A percentile compares a stretch with the other conserved stretches of the same genome.
Evolutionary conservation across 2,888 invertebrate species (phyloP).

Genomic region (Eupithecia tripunctaria): DNA sequence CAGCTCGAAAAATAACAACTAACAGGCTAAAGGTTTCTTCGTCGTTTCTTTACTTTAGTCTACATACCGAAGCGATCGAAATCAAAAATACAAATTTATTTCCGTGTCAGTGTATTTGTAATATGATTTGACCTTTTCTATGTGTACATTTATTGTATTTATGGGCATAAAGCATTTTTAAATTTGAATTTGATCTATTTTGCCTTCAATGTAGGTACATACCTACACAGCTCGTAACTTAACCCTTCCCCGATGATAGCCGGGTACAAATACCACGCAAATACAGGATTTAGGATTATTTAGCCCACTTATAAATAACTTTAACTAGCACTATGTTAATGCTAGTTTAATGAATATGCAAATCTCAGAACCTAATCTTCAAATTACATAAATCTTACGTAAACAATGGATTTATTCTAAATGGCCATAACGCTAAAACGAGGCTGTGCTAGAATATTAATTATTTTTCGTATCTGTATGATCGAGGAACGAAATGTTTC

Average conservation of each 20-base stretch:
- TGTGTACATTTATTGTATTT: too few species aligned
- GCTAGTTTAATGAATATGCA: slow-evolving; percentile 8
- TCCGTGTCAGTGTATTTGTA: too few species aligned
- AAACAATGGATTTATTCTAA: slow-evolving; percentile 11
- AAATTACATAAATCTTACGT: slow-evolving; percentile 13
- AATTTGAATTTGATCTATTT: too few species aligned
- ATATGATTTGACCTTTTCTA: too few species aligned
- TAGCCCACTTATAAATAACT: background rate
- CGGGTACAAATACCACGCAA: background rate
- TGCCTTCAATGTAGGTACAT: too few species aligned
- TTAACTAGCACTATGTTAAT: background rate
- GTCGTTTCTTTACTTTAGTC: too few species aligned
- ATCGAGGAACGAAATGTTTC: background rate
- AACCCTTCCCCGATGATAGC: background rate
- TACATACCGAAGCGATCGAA: too few species aligned
- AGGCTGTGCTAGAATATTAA: slow-evolving; percentile 5
- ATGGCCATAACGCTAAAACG: background rate
- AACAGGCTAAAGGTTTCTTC: too few species aligned
- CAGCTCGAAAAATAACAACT: too few species aligned
- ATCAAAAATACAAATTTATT: too few species aligned
- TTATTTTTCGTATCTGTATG: background rate
- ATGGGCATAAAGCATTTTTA: too few species aligned
- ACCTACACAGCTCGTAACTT: background rate
- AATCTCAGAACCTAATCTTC: background rate
- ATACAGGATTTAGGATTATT: background rate